These are phyloP conservation scores for Chaetophractus vellerosus DNA, from an alignment of 2,797 vertebrate genomes.

Conservation along the genomic window DNA sequence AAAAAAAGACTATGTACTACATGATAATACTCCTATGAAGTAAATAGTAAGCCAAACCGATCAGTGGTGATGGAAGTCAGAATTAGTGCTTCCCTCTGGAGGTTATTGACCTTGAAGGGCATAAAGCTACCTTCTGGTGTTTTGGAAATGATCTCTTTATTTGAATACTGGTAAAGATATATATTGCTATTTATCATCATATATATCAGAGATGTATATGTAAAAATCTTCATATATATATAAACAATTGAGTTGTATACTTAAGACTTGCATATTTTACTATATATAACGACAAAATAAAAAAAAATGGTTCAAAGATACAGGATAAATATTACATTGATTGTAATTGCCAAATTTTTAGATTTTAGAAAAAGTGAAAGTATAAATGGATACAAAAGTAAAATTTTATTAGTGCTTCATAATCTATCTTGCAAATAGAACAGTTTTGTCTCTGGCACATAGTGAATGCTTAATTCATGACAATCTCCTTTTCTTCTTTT, in stretches of 20 bases:
- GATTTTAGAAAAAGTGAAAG: slow-evolving; percentile 23
- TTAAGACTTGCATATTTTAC: not conserved
- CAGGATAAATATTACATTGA: slow-evolving; percentile 47
- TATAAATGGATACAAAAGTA: slow-evolving; percentile 5
- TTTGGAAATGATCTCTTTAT: not conserved
- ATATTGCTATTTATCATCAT: not conserved
- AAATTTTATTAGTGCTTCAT: slow-evolving; percentile 1
- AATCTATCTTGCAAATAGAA: slow-evolving; percentile 28
- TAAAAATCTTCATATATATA: not conserved
- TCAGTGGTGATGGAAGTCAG: not conserved
- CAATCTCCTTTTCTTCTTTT: not conserved
- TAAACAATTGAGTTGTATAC: not conserved
- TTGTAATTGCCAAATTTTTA: slow-evolving; percentile 22
- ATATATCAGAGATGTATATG: not conserved
- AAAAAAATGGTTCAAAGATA: not conserved
- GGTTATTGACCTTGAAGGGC: not conserved
- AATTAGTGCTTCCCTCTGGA: not conserved
- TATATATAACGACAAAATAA: not conserved
- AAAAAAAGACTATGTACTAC: no score
- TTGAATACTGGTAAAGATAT: not conserved
- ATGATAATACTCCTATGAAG: no score
- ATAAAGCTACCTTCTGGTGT: not conserved
- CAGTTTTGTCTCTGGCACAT: not conserved
- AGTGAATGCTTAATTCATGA: slow-evolving; percentile 11
- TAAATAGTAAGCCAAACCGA: not conserved